Evolutionary conservation across 2,113 vertebrate genomes (phyloP).

Genomic region (human): GRCh38 chr13:29378501-29379000

Average conservation of each 20-base stretch:
- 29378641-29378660: not conserved
- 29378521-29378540: not conserved
- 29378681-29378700: not conserved
- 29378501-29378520: not conserved
- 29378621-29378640: not conserved
- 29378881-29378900: too few species aligned
- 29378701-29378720: not conserved
- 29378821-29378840: too few species aligned
- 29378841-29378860: too few species aligned
- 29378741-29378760: not conserved
- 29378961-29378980: too few species aligned
- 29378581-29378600: not conserved
- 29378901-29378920: too few species aligned
- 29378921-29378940: too few species aligned
- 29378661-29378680: not conserved
- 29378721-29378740: not conserved
- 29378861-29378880: too few species aligned
- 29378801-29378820: not conserved
- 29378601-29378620: not conserved
- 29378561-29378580: not conserved
- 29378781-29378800: not conserved
- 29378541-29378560: not conserved
- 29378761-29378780: not conserved
- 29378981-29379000: too few species aligned
- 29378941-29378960: too few species aligned